Conservation (phyloP, 1,140 invertebrate genomes). For the Mycetomoellerius zeteki region DNA sequence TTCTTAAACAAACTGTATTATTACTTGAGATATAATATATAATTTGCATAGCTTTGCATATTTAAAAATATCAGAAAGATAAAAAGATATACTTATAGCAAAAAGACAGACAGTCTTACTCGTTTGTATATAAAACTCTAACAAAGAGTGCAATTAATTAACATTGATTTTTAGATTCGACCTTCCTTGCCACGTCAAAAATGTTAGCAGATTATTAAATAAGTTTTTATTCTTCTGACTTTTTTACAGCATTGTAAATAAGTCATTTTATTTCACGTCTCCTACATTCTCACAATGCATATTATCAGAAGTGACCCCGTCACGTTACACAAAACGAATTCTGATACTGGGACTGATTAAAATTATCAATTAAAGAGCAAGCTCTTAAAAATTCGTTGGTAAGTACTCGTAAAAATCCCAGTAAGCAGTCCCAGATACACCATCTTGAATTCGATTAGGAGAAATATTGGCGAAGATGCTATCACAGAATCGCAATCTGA, state of each 20-base stretch:
- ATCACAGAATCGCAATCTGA: conserved; percentile 33
- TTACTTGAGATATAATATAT: neutral
- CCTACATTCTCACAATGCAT: neutral
- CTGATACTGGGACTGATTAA: neutral
- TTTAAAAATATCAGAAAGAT: neutral
- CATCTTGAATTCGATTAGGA: conserved; percentile 52
- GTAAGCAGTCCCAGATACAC: conserved; percentile 13
- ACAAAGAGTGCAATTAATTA: neutral
- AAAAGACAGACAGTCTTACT: neutral
- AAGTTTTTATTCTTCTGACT: too few species aligned
- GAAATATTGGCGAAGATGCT: conserved; percentile 24
- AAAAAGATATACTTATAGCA: neutral
- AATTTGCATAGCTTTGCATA: neutral
- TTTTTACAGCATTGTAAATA: neutral
- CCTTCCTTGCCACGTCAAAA: neutral
- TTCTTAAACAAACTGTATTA: neutral
- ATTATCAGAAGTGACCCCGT: conserved; percentile 15
- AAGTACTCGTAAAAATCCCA: neutral
- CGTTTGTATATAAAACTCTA: neutral
- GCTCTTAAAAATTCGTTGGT: neutral
- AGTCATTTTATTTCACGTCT: neutral
- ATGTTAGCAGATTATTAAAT: neutral
- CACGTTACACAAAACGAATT: neutral
- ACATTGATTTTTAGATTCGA: neutral
- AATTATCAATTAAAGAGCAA: neutral